Evolutionary conservation across 1,140 invertebrate genomes (phyloP), one percentile per base, ranked within the genome.

Genomic region (Zeugodacus cucurbitae): DNA sequence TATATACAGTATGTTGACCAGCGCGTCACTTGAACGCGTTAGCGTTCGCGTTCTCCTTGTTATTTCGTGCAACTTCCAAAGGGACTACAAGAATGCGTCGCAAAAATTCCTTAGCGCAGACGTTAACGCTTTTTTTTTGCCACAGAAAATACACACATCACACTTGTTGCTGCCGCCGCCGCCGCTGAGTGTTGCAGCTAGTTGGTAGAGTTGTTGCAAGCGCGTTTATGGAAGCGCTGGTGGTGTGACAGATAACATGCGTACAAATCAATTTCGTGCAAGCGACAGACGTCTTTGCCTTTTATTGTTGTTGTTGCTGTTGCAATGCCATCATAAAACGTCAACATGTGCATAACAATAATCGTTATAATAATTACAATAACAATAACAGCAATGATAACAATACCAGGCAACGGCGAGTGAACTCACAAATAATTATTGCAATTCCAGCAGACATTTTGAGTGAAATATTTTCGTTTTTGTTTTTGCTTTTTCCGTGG

Each of bases 401-500:
- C 41, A 48, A 82, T 82, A 82, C 74, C 41, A 44, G 41, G 1
- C 32, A 34, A 6, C 4, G 74, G 41, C 37, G 41, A 48, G 74
- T 34, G 41, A 82, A 54, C 22, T 48, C 37, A 82, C 37, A 82
- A 82, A 82, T 82, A 82, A 82, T 82, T 82, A 82, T 82, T 48
- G 41, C 74, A 82, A 82, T 82, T 82, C 74, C 74, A 48, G 10
- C 74, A 82, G 74, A 48, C 10, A 82, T 82, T 82, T 78, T 44
- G 29, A 48, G 74, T 82, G 74, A 54, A 82, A 82, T 82, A 48
- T 48, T 82, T 82, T 82, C 29, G 22, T 82, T 82, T 14, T 82
- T 7, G 17, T 1, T 34, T 48, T 26, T 90, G 90, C 90, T 92
- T 89, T 90, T 89, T 89, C 70, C 89, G 90, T 91, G 92, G 91